A percentile compares a stretch with the other conserved stretches of the same genome.
These are phyloP conservation scores for Limanda limanda DNA, from an alignment of 2,113 vertebrate genomes.

Conservation along the genomic window DNA sequence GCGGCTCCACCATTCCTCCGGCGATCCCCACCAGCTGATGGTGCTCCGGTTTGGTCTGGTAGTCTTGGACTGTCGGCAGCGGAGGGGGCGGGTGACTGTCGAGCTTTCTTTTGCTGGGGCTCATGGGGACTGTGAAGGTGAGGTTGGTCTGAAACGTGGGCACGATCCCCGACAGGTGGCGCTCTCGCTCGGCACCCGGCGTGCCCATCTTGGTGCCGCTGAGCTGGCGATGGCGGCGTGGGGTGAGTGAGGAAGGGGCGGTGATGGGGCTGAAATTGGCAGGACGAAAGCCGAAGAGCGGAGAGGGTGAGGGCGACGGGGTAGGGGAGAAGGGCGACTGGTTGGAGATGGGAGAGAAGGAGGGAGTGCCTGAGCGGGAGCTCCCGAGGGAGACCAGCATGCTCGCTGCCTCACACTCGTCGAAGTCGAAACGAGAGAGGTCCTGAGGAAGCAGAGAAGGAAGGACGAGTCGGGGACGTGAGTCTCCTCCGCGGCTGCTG, in stretches of 20 bases:
- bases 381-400: slow-evolving; percentile 93
- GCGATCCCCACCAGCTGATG: slow-evolving; percentile 63
- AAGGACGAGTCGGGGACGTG: slow-evolving; percentile 85
- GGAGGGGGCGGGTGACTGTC: slow-evolving; percentile 78
- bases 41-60: slow-evolving; percentile 77
- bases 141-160: slow-evolving; percentile 91
- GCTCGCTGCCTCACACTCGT: slow-evolving; percentile 92
- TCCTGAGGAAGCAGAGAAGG: slow-evolving; percentile 82
- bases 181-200: slow-evolving; percentile 82
- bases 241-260: slow-evolving; percentile 81
- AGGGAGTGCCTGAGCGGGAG: slow-evolving; percentile 90
- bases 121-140: slow-evolving; percentile 94
- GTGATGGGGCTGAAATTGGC: slow-evolving; percentile 93
- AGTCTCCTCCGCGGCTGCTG: slow-evolving; percentile 90
- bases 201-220: slow-evolving; percentile 87
- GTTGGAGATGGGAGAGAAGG: slow-evolving; percentile 90
- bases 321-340: slow-evolving; percentile 94
- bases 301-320: slow-evolving; percentile 89
- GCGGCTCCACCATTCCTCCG: slow-evolving; percentile 52
- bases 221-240: slow-evolving; percentile 84
- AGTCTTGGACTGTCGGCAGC: slow-evolving; percentile 67
- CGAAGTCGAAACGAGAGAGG: slow-evolving; percentile 91
- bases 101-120: slow-evolving; percentile 89
- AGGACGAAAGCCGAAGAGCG: slow-evolving; percentile 89
- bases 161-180: slow-evolving; percentile 88